Percentiles rank a stretch among this genome's conserved stretches.
Conservation (phyloP, 2,113 vertebrate genomes). For the Mobula hypostoma region DNA sequence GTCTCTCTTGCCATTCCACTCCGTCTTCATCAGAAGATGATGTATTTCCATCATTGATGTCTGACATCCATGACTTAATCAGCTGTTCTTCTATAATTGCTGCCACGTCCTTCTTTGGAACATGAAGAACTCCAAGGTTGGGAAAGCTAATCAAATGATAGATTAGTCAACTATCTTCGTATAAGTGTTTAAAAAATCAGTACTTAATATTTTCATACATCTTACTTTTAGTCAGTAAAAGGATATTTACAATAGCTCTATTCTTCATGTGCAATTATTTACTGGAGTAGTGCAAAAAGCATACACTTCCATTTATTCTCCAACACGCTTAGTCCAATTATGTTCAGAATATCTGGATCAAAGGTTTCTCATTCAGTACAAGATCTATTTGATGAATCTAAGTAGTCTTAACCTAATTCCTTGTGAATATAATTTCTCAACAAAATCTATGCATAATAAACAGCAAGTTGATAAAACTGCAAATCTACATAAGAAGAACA, state of each 20-base stretch:
- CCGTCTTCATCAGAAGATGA: not conserved
- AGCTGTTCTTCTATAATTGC: conserved; percentile 37
- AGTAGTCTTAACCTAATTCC: not conserved
- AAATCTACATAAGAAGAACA: not conserved
- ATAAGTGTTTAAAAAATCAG: not conserved
- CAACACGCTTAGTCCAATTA: not conserved
- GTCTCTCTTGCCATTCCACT: not conserved
- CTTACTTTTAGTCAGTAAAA: not conserved
- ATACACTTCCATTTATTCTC: not conserved
- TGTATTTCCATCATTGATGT: not conserved
- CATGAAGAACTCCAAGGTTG: conserved; percentile 38
- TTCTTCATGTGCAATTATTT: not conserved
- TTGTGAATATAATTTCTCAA: not conserved
- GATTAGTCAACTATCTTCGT: not conserved
- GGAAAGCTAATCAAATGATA: conserved; percentile 33
- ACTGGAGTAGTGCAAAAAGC: too few species aligned
- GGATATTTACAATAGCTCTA: not conserved
- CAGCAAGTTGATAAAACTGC: not conserved
- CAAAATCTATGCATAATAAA: not conserved
- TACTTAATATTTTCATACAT: not conserved
- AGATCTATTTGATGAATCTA: not conserved
- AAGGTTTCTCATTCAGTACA: not conserved
- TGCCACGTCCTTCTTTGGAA: conserved; percentile 33
- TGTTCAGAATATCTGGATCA: not conserved
- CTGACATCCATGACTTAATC: conserved; percentile 25